A percentile compares a stretch with the other conserved stretches of the same genome.
Conservation (phyloP, 1,140 invertebrate species). For the Pentalonia nigronervosa region DNA sequence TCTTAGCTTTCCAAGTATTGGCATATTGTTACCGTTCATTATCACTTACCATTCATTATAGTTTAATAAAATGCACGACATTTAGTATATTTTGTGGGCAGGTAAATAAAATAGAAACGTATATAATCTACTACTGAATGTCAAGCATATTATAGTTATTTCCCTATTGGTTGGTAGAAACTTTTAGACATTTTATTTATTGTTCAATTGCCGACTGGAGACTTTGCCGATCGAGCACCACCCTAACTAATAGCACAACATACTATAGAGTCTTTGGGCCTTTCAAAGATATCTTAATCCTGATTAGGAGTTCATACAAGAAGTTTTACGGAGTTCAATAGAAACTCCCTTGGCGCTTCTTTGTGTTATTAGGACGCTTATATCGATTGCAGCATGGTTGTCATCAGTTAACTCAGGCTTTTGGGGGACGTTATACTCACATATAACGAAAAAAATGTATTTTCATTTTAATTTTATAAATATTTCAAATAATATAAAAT, state of each 20-base stretch:
- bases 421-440: background rate
- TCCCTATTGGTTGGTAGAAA: slow-evolving; percentile 2
- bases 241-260: background rate
- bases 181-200: slow-evolving; percentile 10
- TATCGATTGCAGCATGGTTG: background rate
- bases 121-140: background rate
- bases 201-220: background rate
- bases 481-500: background rate
- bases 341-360: background rate
- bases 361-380: background rate
- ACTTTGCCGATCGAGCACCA: background rate
- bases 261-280: background rate
- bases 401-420: background rate
- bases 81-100: background rate
- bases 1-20: background rate
- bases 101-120: background rate
- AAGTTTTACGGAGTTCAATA: background rate
- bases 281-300: slow-evolving; percentile 8
- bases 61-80: background rate
- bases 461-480: background rate
- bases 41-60: background rate
- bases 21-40: background rate
- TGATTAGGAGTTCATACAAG: background rate
- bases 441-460: background rate
- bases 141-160: background rate